Evolutionary conservation across 2,797 vertebrate species (phyloP), one percentile per base, ranked within the genome.

Genomic region (Halcyon smyrnensis): DNA sequence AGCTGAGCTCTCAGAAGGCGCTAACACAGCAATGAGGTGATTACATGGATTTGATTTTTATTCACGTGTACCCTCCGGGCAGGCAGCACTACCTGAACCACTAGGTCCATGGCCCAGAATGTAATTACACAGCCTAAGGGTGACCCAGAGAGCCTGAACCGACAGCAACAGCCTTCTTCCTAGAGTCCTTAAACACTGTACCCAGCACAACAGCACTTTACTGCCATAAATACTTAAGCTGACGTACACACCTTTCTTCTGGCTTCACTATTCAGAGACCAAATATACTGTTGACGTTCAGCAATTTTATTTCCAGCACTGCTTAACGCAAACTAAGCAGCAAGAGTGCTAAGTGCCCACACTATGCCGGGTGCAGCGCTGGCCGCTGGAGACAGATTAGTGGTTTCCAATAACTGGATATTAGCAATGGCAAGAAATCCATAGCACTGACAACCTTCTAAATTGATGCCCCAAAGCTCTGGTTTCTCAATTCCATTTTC

Each of bases 381-480:
- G 45, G 77, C 34, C 14, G 12, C 0, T 95, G 78, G 48, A 84
- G 51, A 15, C 9, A 87, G 37, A 68, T 65, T 5, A 67, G 57
- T 69, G 79, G 53, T 88, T 93, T 94, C 88, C 88, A 90, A 12
- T 87, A 92, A 94, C 81, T 87, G 75, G 67, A 36, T 89, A 90
- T 51, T 46, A 41, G 75, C 79, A 95, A 64, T 67, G 85, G 69
- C 50, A 92, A 77, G 87, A 83, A 90, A 87, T 93, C 88, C 78
- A 77, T 34, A 68, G 37, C 77, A 70, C 13, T 83, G 78, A 54
- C 65, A 81, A 1, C 81, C 63, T 87, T 60, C 67, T 90, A 59
- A 93, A 94, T 28, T 50, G 78, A 93, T 90, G 83, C 48, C 64
- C 81, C 78, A 83, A 89, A 93, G 86, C 92, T 89, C 81, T 80